These are phyloP conservation scores for Papilio xuthus DNA, from an alignment of 1,140 invertebrate genomes.

Conservation along the genomic window DNA sequence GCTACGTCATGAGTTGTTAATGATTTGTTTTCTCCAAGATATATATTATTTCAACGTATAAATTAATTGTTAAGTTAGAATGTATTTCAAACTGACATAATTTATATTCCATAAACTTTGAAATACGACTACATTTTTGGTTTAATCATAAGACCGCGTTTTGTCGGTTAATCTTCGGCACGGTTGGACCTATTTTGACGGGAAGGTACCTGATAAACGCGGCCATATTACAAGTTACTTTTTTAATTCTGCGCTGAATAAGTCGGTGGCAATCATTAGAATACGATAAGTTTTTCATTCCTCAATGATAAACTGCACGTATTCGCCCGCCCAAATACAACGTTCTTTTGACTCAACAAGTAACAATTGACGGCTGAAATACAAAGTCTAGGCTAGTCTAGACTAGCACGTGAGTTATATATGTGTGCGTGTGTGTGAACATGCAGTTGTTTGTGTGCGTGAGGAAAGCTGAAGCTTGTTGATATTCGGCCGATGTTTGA, in stretches of 20 bases:
- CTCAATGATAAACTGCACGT: background rate
- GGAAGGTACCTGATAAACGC: too few species aligned
- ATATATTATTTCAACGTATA: background rate
- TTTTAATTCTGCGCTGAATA: too few species aligned
- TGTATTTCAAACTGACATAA: too few species aligned
- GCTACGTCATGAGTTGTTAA: conserved; percentile 4
- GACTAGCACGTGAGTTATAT: background rate
- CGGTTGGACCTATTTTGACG: too few species aligned
- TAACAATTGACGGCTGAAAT: background rate
- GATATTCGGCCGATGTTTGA: conserved; percentile 24
- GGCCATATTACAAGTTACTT: too few species aligned
- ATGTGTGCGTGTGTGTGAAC: background rate
- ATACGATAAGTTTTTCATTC: too few species aligned
- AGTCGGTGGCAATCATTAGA: too few species aligned
- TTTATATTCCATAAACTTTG: too few species aligned
- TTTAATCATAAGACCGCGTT: too few species aligned
- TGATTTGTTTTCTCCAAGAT: background rate
- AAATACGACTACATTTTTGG: too few species aligned
- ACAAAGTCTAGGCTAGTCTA: background rate
- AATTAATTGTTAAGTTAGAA: background rate
- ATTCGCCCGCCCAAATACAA: background rate
- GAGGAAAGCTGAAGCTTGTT: conserved; percentile 10
- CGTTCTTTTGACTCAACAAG: background rate
- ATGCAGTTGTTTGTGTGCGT: background rate
- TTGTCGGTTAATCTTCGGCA: too few species aligned